Percentiles rank a stretch among this genome's conserved stretches.
Evolutionary conservation across 2,113 vertebrate species (phyloP).

Genomic region (Penelope pileata): DNA sequence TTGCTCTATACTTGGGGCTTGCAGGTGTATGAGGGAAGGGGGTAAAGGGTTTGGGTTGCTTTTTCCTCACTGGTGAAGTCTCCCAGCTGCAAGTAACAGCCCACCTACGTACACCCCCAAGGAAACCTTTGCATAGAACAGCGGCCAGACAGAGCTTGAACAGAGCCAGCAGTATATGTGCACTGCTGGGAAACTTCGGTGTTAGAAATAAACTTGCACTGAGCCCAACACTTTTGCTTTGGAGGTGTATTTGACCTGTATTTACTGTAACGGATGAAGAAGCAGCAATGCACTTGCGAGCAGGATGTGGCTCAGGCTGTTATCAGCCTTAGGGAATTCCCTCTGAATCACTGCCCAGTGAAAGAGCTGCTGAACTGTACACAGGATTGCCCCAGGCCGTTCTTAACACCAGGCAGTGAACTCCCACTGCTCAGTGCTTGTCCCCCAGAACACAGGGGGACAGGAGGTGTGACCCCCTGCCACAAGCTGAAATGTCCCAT

Average conservation of each 20-base stretch:
- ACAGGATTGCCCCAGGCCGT: neutral
- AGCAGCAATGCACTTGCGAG: neutral
- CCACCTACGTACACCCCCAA: neutral
- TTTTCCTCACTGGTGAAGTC: neutral
- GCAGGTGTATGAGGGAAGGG: too few species aligned
- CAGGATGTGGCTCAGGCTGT: neutral
- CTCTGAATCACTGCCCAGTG: neutral
- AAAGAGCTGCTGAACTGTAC: neutral
- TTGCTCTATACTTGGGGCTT: too few species aligned
- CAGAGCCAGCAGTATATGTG: neutral
- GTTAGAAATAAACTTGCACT: neutral
- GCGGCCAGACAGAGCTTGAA: neutral
- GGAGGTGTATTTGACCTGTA: neutral
- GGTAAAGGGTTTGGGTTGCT: neutral
- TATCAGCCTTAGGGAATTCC: neutral
- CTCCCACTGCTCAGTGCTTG: neutral
- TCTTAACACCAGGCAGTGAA: neutral
- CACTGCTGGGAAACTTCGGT: fast-evolving
- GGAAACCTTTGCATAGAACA: neutral
- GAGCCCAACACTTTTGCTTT: neutral
- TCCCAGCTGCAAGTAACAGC: neutral
- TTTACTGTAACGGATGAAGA: neutral
- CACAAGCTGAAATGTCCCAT: neutral
- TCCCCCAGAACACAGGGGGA: neutral
- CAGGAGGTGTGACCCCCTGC: neutral